Evolutionary conservation across 1,140 invertebrate genomes (phyloP).

Genomic region (Drosophila tristis): DNA sequence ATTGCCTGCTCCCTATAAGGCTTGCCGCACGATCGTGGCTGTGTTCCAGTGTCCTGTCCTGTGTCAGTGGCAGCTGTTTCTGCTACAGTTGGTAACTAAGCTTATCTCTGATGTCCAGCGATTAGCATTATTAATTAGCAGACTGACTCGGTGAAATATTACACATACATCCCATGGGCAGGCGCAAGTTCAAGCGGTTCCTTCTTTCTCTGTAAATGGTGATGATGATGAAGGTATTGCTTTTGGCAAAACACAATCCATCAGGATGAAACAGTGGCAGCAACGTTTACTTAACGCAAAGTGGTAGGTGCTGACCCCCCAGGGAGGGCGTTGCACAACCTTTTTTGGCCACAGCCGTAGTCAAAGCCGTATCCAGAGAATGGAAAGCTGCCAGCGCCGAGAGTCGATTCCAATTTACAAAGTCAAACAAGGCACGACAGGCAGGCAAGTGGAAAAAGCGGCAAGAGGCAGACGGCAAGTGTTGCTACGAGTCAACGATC

Average conservation of each 20-base stretch:
- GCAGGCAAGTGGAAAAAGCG: conserved; percentile 2
- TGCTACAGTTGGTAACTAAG: conserved; percentile 62
- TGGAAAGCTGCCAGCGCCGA: conserved; percentile 33
- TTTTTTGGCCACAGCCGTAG: conserved; percentile 28
- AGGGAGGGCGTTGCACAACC: conserved; percentile 59
- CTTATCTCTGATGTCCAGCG: conserved; percentile 47
- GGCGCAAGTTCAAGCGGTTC: conserved; percentile 25
- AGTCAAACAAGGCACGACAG: conserved; percentile 29
- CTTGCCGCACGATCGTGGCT: conserved; percentile 60
- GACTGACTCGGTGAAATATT: conserved; percentile 50
- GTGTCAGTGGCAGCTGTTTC: conserved; percentile 12
- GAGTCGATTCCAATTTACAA: conserved; percentile 43
- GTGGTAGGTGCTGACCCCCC: conserved; percentile 69
- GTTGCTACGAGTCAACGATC: conserved; percentile 30
- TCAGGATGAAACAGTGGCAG: conserved; percentile 19
- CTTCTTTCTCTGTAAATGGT: neutral
- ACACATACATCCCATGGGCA: conserved; percentile 52
- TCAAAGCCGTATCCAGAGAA: conserved; percentile 13
- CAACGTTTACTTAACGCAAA: conserved; percentile 46
- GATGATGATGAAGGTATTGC: conserved; percentile 24
- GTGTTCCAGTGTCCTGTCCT: conserved; percentile 36
- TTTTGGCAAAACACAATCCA: conserved; percentile 37
- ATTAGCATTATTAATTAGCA: conserved; percentile 74
- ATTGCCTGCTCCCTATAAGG: conserved; percentile 60
- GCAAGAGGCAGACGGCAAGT: conserved; percentile 25